Base-by-base conservation (phyloP, 2,888 invertebrate genomes). In the Orgyia antiqua region DNA sequence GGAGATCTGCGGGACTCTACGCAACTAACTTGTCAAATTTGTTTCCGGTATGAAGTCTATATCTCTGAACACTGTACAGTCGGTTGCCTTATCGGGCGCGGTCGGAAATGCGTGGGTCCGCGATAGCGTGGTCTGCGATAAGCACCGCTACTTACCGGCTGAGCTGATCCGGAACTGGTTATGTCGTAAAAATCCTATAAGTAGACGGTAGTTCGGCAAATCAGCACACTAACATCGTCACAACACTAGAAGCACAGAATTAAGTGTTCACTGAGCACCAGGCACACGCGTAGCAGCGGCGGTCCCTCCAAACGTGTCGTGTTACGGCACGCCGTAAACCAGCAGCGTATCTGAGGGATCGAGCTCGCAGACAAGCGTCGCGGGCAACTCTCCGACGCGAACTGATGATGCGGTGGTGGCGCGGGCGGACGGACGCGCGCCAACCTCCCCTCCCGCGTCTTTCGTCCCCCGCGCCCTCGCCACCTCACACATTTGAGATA, bases 241-340 rank as follows among this genome's bases (percentile, higher is more conserved):
- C 82, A 75, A 73, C 82, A 84, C 80, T 65, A 62, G 60, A 61
- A 71, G 64, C 83, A 83, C 84, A 82, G 63, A 71, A 78, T 79
- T 71, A 72, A 77, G 62, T 71, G 76, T 80, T 72, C 70, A 78
- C 74, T 70, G 68, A 78, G 72, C 79, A 83, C 79, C 64, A 75
- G 72, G 67, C 79, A 83, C 80, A 78, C 79, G 68, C 75, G 77
- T 68, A 72, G 68, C 69, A 73, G 74, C 74, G 68, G 67, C 68
- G 65, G 75, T 83, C 84, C 86, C 84, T 84, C 84, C 84, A 86
- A 86, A 86, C 84, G 84, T 86, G 84, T 84, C 84, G 82, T 84
- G 82, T 84, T 84, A 84, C 84, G 84, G 84, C 73, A 68, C 78
- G 72, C 84, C 84, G 84, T 84, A 84, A 84, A 82, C 79, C 84